phyloP scores from a whole-genome alignment of 2,888 invertebrate genomes.

The Aphrophora alni region DNA sequence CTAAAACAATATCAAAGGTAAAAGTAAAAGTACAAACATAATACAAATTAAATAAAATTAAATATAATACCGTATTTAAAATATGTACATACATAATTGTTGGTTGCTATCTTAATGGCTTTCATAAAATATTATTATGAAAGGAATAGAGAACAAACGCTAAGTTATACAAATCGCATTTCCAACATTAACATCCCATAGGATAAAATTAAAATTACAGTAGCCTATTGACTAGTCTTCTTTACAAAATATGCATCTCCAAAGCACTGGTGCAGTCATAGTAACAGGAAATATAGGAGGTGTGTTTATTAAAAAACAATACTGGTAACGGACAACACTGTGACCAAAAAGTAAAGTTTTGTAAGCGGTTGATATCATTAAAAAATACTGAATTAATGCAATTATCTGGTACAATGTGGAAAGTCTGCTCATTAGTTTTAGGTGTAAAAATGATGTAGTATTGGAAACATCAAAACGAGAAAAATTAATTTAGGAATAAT shows the following conservation, averaged over 20 bases:
- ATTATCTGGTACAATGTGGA: too few relatives aligned
- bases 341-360: not conserved
- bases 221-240: constrained; percentile 4
- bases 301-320: not conserved
- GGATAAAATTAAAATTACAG: not conserved
- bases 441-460: too few relatives aligned
- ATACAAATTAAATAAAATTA: constrained; percentile 5
- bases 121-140: not conserved
- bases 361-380: not conserved
- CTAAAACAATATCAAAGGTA: not conserved
- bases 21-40: not conserved
- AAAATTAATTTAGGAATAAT: too few relatives aligned
- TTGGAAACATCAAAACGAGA: too few relatives aligned
- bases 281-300: not conserved
- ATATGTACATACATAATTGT: not conserved
- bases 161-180: not conserved
- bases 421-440: too few relatives aligned
- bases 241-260: not conserved
- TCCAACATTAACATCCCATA: not conserved
- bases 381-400: too few relatives aligned
- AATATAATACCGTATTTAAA: constrained; percentile 2
- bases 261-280: not conserved
- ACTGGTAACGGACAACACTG: not conserved
- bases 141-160: not conserved
- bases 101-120: not conserved